Conservation (phyloP, 2,113 vertebrate species). For the Dipodomys spectabilis region DNA sequence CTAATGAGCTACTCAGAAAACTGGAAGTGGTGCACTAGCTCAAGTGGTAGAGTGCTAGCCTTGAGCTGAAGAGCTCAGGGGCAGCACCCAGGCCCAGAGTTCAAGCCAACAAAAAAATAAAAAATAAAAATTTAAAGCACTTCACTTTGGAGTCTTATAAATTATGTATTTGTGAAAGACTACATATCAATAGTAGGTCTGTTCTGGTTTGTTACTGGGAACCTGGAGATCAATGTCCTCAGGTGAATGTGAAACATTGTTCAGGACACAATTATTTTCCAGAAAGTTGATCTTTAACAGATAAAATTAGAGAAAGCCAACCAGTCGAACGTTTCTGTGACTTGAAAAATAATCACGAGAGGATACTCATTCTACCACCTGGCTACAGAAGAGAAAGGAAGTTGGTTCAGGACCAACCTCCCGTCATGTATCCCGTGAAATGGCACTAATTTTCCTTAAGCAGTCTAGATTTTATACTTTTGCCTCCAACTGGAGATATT, state of each 20-base stretch:
- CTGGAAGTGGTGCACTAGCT: no score
- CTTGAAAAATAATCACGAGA: background rate
- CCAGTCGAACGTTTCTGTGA: background rate
- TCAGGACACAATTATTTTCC: background rate
- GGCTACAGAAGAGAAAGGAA: background rate
- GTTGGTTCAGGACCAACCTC: background rate
- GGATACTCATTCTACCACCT: background rate
- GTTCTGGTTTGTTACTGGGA: background rate
- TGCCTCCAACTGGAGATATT: no score
- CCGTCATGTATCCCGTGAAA: background rate
- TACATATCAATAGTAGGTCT: background rate
- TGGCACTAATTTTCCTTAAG: background rate
- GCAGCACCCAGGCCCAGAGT: no score
- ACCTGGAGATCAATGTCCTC: background rate
- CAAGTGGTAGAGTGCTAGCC: no score
- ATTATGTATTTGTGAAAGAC: background rate
- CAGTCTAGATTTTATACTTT: no score
- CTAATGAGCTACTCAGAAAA: no score
- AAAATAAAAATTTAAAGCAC: background rate
- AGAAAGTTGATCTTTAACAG: conserved; percentile 21
- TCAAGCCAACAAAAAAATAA: background rate
- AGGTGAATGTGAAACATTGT: no score
- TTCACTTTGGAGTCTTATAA: background rate
- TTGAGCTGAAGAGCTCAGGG: no score
- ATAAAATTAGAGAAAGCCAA: background rate